Base-by-base conservation (phyloP, 2,797 vertebrate species). In the Danionella dracula region DNA sequence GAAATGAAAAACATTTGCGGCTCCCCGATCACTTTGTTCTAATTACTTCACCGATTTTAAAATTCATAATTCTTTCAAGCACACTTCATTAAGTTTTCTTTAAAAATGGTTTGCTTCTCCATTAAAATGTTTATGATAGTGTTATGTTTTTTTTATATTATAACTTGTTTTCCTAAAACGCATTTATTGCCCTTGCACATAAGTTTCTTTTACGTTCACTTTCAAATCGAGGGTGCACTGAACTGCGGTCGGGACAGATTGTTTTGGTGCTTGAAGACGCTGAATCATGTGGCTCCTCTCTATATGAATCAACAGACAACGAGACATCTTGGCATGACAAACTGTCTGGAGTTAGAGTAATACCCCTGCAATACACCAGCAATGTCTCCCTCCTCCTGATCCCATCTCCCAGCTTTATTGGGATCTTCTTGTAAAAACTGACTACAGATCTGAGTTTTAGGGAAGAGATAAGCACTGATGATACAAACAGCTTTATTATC, bases 251-350 rank as follows among this genome's bases (percentile, higher is more conserved):
- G 60, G 38, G 27, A 27, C 57, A 42, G 50, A 75, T 59, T 58
- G 32, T 41, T 44, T 63, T 51, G 35, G 46, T 69, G 66, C 35
- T 57, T 49, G 34, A 34, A 62, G 64, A 51, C 27, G 19, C 54
- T 42, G 60, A 53, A 44, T 54, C 40, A 31, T 62, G 58, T 57
- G 64, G 45, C 68, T 68, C 53, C 38, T 64, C 66, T 61, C 49
- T 58, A 70, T 63, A 70, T 75, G 75, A 77, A 72, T 77, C 78
- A 77, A 60, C 66, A 41, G 49, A 58, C 60, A 64, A 64, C 61
- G n/a, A 54, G 48, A 61, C 65, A 60, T 45, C 66, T 69, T 69
- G 42, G 71, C 71, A 67, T 56, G 31, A 58, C 41, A 37, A 72
- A 60, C 68, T 13, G 61, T 75, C 74, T 75, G 61, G 56, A 71